Evolutionary conservation across 1,140 invertebrate species (phyloP), one percentile per base, ranked within the genome.

Genomic region (Diachasmimorpha longicaudata): DNA sequence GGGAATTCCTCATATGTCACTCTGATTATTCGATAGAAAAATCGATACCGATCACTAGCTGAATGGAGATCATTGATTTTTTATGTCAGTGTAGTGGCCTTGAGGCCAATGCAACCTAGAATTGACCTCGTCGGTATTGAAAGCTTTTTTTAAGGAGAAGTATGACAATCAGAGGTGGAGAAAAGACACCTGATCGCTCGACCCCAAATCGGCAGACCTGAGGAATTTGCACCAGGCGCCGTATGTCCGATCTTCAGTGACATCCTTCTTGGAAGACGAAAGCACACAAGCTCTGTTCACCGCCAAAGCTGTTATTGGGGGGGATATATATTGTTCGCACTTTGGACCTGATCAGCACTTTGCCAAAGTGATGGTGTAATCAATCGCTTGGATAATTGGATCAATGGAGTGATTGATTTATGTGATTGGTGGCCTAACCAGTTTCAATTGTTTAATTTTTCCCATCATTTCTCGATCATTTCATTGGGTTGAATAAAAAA

Each of bases 201-300:
- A 71, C 46, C 70, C 37, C 78, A 46, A 79, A 76, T 77, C 36
- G 75, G 67, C 69, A 77, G 78, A 77, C 78, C 70, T 69, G 14
- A 70, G 74, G 75, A 73, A 79, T 79, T 48, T 46, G 52, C 71
- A 74, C 23, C 16, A 63, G 48, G 70, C 70, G 52, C 70, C 70
- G 52, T 9, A 19, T 31, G 70, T 37, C 31, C 52, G 70, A 63
- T 52, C 70, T 72, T 72, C 70, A 39, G 31, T 72, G 48, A 72
- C 70, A 68, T 72, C 14, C 44, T 72, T 58, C 48, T 72, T 19
- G n/a, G 70, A 72, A 72, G 36, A 39, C 70, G 23, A 63, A 58
- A n/a, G 23, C 36, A 21, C 9, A n/a, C 46, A 42, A 70, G 69
- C 36, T 72, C 37, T 72, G 13, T 63, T 58, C 25, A 58, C 36